A percentile compares a stretch with the other conserved stretches of the same genome.
phyloP scores from a whole-genome alignment of 2,113 vertebrate species.

The Pagrus major region DNA sequence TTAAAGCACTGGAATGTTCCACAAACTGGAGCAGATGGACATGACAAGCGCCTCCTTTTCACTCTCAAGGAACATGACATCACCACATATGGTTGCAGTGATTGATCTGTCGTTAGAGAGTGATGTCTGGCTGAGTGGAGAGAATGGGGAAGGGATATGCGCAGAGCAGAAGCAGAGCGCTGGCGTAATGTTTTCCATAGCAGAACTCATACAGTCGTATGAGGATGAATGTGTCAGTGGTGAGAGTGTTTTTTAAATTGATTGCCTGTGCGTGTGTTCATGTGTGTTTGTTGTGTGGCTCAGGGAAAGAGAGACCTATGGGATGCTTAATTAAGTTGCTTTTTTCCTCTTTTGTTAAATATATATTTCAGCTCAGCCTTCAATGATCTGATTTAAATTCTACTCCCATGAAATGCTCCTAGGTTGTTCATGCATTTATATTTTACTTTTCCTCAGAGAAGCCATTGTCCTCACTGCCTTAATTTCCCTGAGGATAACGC shows the following conservation, averaged over 20 bases:
- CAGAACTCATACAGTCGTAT: conserved; percentile 24
- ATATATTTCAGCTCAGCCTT: neutral
- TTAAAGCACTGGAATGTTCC: conserved; percentile 76
- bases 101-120: conserved; percentile 78
- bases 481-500: neutral
- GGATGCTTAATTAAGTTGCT: neutral
- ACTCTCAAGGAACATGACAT: conserved; percentile 77
- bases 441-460: neutral
- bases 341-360: neutral
- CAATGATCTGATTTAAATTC: conserved; percentile 14
- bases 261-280: conserved; percentile 15
- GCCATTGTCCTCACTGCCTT: neutral
- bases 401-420: neutral
- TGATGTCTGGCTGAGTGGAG: conserved; percentile 57
- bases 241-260: conserved; percentile 35
- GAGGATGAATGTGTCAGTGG: conserved; percentile 38
- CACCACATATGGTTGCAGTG: conserved; percentile 76
- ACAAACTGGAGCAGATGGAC: conserved; percentile 77
- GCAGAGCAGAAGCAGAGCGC: conserved; percentile 22
- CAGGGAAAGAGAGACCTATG: neutral
- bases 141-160: conserved; percentile 48
- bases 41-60: conserved; percentile 55
- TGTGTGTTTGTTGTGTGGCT: neutral
- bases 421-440: neutral
- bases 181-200: conserved; percentile 61